Base-by-base conservation (phyloP, 2,113 vertebrate genomes). In the Cyrtonyx montezumae region DNA sequence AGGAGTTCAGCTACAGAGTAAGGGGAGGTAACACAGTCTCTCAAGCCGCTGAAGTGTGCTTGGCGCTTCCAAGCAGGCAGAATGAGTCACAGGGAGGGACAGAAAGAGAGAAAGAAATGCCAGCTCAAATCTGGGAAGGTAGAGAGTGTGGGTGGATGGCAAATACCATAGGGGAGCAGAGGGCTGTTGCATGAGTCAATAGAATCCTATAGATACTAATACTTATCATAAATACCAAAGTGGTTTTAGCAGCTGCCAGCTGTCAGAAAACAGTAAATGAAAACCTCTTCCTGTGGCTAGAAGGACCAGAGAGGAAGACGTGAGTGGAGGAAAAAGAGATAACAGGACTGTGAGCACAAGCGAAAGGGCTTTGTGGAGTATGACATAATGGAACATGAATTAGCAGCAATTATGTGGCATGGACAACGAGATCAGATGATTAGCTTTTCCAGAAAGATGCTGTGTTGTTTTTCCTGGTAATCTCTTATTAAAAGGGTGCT, bases 31-130 rank as follows among this genome's bases (percentile, higher is more conserved):
- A 67, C 61, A 63, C 26, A 83, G 83, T 85, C 81, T 84, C 71
- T 58, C 23, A 59, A 78, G 61, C 81, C 68, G 84, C 76, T 16
- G 6, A 34, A 19, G 4, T 70, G 67, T 91, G 59, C 65, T 48
- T 85, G 71, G 87, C 81, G 82, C 83, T 94, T 93, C 82, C 75
- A 92, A 82, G 84, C 82, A 89, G 51, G 3, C 13, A 79, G 79
- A 43, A 40, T 96, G 93, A 96, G 90, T 96, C 87, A 96, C 67
- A 90, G 93, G 93, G 90, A 90, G 94, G 90, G 85, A 90, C 68
- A 84, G 61, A 55, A 36, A 58, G 49, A 78, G 65, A 81, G 61
- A 79, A 75, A 65, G 61, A 56, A 61, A 89, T 84, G 32, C 2
- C 2, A 91, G 43, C 56, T 74, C 71, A 55, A 55, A 83, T 93